These are phyloP conservation scores for Paguma larvata DNA, from an alignment of 2,797 vertebrate genomes.

Conservation along the genomic window DNA sequence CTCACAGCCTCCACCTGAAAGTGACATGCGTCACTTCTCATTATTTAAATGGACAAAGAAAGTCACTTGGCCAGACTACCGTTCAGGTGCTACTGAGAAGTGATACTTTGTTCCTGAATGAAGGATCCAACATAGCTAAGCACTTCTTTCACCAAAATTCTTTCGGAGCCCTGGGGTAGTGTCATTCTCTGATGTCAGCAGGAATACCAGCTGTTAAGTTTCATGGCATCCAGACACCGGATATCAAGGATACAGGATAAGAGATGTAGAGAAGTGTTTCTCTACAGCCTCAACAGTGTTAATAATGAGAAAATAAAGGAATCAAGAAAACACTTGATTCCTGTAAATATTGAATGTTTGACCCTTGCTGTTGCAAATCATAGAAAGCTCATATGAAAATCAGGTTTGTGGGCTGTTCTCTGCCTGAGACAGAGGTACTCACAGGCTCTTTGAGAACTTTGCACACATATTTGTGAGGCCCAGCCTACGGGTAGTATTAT, in stretches of 20 bases:
- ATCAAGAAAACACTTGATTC: not conserved
- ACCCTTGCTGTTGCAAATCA: not conserved
- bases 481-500: not conserved
- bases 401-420: not conserved
- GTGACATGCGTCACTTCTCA: not conserved
- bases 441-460: not conserved
- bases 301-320: not conserved
- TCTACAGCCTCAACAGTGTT: not conserved
- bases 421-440: not conserved
- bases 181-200: not conserved
- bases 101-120: not conserved
- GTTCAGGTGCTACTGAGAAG: not conserved
- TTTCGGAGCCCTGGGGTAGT: not conserved
- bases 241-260: not conserved
- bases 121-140: not conserved
- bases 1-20: not conserved
- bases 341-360: not conserved
- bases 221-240: not conserved
- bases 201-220: not conserved
- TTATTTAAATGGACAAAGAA: not conserved
- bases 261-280: not conserved
- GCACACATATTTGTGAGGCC: not conserved
- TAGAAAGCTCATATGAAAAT: not conserved
- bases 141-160: not conserved
- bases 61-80: not conserved